A percentile compares a stretch with the other conserved stretches of the same genome.
Evolutionary conservation across 2,797 vertebrate genomes (phyloP).

Genomic region (Gallinago nigripennis): DNA sequence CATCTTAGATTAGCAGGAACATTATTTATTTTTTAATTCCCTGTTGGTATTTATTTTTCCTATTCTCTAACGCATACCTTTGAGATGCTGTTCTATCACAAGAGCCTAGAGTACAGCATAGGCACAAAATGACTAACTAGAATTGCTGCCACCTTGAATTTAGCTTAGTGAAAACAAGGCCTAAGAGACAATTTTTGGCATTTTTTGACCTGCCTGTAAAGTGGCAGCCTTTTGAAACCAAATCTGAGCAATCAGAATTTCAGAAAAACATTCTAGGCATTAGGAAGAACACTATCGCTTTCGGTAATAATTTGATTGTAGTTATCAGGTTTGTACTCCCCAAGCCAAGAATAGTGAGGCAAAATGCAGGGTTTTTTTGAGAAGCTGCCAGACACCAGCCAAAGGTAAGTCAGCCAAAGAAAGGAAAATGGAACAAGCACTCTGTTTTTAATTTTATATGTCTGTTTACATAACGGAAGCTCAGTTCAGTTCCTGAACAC

Average conservation of each 20-base stretch:
- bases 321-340: neutral
- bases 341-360: accelerated
- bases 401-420: neutral
- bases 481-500: neutral
- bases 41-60: neutral
- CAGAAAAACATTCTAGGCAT: neutral
- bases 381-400: neutral
- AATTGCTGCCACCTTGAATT: neutral
- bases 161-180: neutral
- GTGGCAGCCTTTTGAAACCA: neutral
- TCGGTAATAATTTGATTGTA: neutral
- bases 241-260: neutral
- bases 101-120: neutral
- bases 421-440: neutral
- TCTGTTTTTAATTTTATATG: neutral
- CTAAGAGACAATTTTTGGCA: neutral
- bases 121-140: neutral
- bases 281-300: neutral
- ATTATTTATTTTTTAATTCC: slow-evolving; percentile 5
- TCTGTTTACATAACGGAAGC: neutral
- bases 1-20: neutral
- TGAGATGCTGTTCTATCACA: neutral
- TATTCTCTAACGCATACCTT: accelerated
- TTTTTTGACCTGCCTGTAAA: neutral
- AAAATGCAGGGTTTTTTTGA: neutral